Conservation (phyloP, 2,888 invertebrate genomes). For the Idaea straminata region DNA sequence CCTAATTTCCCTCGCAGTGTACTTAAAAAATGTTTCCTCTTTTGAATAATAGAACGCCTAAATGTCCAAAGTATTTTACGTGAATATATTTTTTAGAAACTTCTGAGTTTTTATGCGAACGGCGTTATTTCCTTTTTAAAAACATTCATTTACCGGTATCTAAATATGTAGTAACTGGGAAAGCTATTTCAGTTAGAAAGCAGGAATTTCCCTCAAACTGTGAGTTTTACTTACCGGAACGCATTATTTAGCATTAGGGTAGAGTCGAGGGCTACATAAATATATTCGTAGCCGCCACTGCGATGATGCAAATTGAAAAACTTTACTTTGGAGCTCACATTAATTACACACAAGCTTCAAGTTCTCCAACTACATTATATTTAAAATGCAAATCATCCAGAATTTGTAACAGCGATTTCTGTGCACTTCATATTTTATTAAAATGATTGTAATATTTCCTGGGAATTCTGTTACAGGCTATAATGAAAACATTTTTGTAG, state of each 20-base stretch:
- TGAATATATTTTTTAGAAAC: background rate
- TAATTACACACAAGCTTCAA: conserved; percentile 42
- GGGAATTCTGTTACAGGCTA: background rate
- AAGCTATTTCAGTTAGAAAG: conserved; percentile 14
- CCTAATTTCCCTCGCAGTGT: background rate
- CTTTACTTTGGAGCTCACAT: conserved; percentile 45
- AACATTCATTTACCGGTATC: background rate
- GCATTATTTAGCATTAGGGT: conserved; percentile 28
- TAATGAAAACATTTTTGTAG: background rate
- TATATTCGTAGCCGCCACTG: conserved; percentile 34
- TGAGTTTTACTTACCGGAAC: conserved; percentile 13
- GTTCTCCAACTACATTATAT: conserved; percentile 32
- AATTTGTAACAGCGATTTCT: conserved; percentile 4
- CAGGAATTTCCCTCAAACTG: conserved; percentile 8
- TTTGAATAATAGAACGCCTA: background rate
- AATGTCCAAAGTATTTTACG: background rate
- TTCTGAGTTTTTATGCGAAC: background rate
- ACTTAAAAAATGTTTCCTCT: background rate
- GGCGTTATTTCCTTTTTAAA: background rate
- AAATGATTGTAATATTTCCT: background rate
- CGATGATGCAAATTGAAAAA: conserved; percentile 61
- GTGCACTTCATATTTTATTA: background rate
- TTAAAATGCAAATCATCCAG: conserved; percentile 28
- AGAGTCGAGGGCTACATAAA: conserved; percentile 34
- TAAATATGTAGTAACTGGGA: conserved; percentile 4